Conservation (phyloP, 1,140 invertebrate species). For the Oedothorax gibbosus region DNA sequence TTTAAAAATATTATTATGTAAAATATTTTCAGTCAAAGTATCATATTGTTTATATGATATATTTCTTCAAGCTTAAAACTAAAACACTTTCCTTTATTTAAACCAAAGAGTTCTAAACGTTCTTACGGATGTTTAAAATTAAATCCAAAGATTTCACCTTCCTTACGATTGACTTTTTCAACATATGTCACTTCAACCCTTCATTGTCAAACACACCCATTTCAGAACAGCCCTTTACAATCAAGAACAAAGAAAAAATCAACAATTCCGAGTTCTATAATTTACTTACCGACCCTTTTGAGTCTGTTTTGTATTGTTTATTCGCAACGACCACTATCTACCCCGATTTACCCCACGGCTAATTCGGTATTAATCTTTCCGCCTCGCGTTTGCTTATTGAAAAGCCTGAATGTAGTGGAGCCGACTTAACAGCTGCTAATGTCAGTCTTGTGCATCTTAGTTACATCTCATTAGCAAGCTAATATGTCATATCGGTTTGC, state of each 20-base stretch:
- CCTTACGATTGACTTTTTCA: too few species aligned
- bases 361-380: conserved; percentile 56
- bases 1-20: too few species aligned
- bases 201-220: too few species aligned
- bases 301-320: conserved; percentile 44
- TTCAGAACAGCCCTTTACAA: too few species aligned
- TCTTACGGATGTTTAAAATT: too few species aligned
- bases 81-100: too few species aligned
- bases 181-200: too few species aligned
- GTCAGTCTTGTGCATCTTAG: conserved; percentile 47
- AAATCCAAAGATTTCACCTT: too few species aligned
- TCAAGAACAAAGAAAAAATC: conserved; percentile 11
- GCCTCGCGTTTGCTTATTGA: conserved; percentile 43
- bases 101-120: too few species aligned
- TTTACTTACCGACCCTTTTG: conserved; percentile 23
- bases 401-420: conserved; percentile 48
- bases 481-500: conserved; percentile 58
- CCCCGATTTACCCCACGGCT: conserved; percentile 41
- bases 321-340: conserved; percentile 32
- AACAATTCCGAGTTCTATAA: not conserved
- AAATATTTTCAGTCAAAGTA: too few species aligned
- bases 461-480: conserved; percentile 57
- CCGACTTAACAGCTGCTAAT: conserved; percentile 57
- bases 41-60: too few species aligned
- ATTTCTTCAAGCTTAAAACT: too few species aligned